These are phyloP conservation scores for Diplolepis rosae DNA, from an alignment of 2,888 invertebrate genomes.

Conservation along the genomic window DNA sequence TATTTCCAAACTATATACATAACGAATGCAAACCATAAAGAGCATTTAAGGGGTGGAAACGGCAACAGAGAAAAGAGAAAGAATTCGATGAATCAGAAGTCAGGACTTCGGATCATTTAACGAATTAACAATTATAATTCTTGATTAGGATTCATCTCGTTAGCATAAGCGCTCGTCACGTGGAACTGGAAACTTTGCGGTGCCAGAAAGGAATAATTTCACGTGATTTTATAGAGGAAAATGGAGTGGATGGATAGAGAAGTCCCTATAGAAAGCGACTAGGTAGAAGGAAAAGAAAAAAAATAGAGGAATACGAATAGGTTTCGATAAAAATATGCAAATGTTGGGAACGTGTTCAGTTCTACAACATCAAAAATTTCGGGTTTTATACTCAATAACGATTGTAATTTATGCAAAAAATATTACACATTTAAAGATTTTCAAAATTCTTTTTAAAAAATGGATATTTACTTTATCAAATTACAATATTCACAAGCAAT, in stretches of 20 bases:
- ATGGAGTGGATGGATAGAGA: conserved; percentile 1
- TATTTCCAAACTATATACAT: conserved; percentile 1
- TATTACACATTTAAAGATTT: too few species aligned
- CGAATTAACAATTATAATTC: conserved; percentile 72
- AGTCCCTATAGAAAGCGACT: background rate
- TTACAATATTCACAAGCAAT: too few species aligned
- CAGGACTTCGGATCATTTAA: conserved; percentile 65
- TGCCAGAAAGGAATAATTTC: conserved; percentile 58
- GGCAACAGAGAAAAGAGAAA: conserved; percentile 28
- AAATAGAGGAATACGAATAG: conserved; percentile 14
- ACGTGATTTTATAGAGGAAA: conserved; percentile 18
- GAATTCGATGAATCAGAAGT: conserved; percentile 43
- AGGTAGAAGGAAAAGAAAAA: background rate
- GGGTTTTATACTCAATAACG: background rate
- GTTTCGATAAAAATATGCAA: conserved; percentile 29
- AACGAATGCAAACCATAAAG: conserved; percentile 1
- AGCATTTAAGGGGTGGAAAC: background rate
- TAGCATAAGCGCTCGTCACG: conserved; percentile 66
- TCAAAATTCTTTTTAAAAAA: too few species aligned
- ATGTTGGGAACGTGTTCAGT: background rate
- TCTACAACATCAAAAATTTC: background rate
- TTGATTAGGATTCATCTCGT: conserved; percentile 65
- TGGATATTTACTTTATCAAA: too few species aligned
- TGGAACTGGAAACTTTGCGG: conserved; percentile 62
- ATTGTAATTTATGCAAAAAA: too few species aligned